These are phyloP conservation scores for Prunella fulvescens DNA, from an alignment of 2,113 vertebrate genomes.

Conservation along the genomic window DNA sequence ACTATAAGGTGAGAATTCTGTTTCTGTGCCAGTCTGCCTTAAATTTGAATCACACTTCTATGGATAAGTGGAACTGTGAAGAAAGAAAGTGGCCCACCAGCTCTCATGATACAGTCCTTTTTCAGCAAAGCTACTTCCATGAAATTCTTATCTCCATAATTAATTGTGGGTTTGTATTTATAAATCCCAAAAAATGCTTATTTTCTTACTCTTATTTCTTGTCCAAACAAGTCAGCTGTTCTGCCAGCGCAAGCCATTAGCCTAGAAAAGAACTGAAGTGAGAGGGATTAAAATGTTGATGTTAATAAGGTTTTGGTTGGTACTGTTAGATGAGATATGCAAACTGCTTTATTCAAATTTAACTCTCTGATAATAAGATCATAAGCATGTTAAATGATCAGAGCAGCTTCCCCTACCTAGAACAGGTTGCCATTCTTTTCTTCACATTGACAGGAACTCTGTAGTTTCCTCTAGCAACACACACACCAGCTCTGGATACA, in stretches of 20 bases:
- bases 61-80: background rate
- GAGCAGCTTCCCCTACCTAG: background rate
- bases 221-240: background rate
- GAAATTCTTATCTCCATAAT: background rate
- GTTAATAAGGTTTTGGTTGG: background rate
- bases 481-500: background rate
- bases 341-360: background rate
- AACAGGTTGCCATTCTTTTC: background rate
- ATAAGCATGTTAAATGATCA: background rate
- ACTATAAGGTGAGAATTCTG: slow-evolving; percentile 83
- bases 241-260: background rate
- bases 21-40: background rate
- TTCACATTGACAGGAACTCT: background rate
- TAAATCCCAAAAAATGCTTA: background rate
- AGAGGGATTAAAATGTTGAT: background rate
- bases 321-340: background rate
- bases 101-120: background rate
- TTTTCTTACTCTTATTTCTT: too few relatives aligned
- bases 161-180: background rate
- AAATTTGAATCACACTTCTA: background rate
- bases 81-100: background rate
- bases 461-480: background rate
- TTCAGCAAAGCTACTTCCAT: background rate
- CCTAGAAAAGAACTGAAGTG: background rate
- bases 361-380: background rate